Evolutionary conservation across 2,797 vertebrate genomes (phyloP).

Genomic region (Macropus fuliginosus): DNA sequence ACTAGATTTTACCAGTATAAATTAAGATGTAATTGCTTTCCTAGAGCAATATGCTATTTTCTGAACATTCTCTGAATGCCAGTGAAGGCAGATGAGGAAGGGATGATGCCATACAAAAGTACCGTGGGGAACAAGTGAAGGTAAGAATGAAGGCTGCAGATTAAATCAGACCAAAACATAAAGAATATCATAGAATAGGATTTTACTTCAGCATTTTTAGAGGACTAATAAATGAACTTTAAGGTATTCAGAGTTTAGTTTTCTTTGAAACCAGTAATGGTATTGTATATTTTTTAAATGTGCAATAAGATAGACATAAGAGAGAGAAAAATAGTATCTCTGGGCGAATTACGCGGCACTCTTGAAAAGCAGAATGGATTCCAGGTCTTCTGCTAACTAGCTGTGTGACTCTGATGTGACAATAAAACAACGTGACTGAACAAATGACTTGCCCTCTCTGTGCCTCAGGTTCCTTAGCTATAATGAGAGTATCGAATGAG

Average conservation of each 20-base stretch:
- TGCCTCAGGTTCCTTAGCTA: not conserved
- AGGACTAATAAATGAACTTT: slow-evolving; percentile 42
- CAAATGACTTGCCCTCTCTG: not conserved
- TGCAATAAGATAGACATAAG: slow-evolving; percentile 43
- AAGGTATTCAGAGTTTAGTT: slow-evolving; percentile 43
- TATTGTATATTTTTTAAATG: slow-evolving; percentile 41
- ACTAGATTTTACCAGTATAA: slow-evolving; percentile 82
- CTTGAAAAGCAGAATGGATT: slow-evolving; percentile 3
- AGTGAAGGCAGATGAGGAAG: slow-evolving; percentile 78
- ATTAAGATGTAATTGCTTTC: slow-evolving; percentile 87
- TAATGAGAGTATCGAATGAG: not conserved
- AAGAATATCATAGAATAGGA: slow-evolving; percentile 30
- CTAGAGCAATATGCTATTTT: slow-evolving; percentile 83
- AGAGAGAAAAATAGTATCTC: slow-evolving; percentile 7
- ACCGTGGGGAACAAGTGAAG: slow-evolving; percentile 47
- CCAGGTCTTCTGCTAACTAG: slow-evolving; percentile 42
- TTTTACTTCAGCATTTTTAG: slow-evolving; percentile 14
- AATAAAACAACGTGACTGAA: not conserved
- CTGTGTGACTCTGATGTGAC: not conserved
- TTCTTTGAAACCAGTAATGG: slow-evolving; percentile 29
- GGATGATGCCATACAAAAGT: slow-evolving; percentile 65
- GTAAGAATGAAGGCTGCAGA: slow-evolving; percentile 61
- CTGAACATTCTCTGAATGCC: slow-evolving; percentile 80
- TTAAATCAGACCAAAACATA: slow-evolving; percentile 59
- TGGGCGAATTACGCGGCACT: slow-evolving; percentile 27